phyloP scores from a whole-genome alignment of 2,888 invertebrate genomes.

The Drosophila paramelanica region DNA sequence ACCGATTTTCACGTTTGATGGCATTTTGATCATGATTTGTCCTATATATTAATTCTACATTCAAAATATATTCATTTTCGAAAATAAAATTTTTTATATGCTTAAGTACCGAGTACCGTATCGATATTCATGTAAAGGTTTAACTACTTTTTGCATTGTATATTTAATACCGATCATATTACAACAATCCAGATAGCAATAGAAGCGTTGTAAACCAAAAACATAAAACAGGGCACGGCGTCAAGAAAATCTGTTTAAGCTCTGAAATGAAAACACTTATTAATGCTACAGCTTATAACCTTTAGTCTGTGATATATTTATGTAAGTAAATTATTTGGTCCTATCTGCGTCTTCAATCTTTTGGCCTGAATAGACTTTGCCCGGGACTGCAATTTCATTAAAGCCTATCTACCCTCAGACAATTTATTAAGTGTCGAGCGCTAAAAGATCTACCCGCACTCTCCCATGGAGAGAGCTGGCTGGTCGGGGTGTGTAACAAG shows the following conservation, averaged over 20 bases:
- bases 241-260: not conserved
- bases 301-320: slow-evolving; percentile 6
- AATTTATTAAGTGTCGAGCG: slow-evolving; percentile 77
- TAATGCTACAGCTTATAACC: slow-evolving; percentile 1
- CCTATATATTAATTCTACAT: too few species aligned
- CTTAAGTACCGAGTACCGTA: too few species aligned
- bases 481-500: slow-evolving; percentile 39
- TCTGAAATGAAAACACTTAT: not conserved
- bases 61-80: too few species aligned
- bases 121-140: too few species aligned
- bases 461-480: slow-evolving; percentile 30
- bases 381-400: slow-evolving; percentile 63
- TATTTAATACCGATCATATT: too few species aligned
- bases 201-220: not conserved
- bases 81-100: too few species aligned
- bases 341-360: slow-evolving; percentile 19
- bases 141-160: too few species aligned
- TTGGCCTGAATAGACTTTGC: slow-evolving; percentile 18
- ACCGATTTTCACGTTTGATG: too few species aligned
- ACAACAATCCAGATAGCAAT: not conserved
- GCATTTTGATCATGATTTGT: too few species aligned
- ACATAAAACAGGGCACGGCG: not conserved
- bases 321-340: slow-evolving; percentile 31
- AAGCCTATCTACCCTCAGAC: slow-evolving; percentile 57
- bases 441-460: slow-evolving; percentile 38